phyloP scores from a whole-genome alignment of 1,140 invertebrate genomes.

The Eumaeus atala region DNA sequence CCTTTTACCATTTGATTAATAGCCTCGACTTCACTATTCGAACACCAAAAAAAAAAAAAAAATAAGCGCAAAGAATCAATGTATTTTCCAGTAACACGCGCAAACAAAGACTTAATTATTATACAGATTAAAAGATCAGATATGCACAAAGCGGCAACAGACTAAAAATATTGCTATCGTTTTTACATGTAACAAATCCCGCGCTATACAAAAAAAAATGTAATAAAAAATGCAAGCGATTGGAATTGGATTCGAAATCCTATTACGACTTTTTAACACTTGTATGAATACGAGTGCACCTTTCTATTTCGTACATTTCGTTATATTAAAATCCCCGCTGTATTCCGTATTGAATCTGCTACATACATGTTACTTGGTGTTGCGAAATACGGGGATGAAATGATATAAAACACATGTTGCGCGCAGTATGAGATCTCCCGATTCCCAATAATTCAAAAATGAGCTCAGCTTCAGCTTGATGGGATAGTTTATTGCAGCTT shows the following conservation, averaged over 20 bases:
- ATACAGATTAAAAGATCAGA: conserved; percentile 21
- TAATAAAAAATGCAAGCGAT: conserved; percentile 51
- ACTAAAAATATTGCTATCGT: conserved; percentile 21
- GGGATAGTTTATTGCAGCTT: conserved; percentile 51
- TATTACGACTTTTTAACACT: conserved; percentile 64
- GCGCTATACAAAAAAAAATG: conserved; percentile 22
- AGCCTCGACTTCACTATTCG: conserved; percentile 4
- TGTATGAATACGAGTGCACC: conserved; percentile 49
- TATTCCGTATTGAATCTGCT: conserved; percentile 58
- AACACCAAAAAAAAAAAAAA: background rate
- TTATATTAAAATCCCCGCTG: conserved; percentile 58
- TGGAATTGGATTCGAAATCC: conserved; percentile 55
- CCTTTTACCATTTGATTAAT: conserved; percentile 6
- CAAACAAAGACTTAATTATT: conserved; percentile 11
- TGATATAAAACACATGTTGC: conserved; percentile 61
- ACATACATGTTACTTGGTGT: conserved; percentile 41
- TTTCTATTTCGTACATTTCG: conserved; percentile 51
- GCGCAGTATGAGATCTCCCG: conserved; percentile 43
- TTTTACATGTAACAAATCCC: conserved; percentile 36
- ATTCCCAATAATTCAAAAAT: conserved; percentile 61
- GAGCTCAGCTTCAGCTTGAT: conserved; percentile 50
- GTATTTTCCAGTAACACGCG: background rate
- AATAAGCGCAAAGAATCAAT: background rate
- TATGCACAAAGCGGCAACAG: conserved; percentile 9
- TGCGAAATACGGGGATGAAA: conserved; percentile 46